These are phyloP conservation scores for Athalia rosae DNA, from an alignment of 2,888 invertebrate genomes.

Conservation along the genomic window DNA sequence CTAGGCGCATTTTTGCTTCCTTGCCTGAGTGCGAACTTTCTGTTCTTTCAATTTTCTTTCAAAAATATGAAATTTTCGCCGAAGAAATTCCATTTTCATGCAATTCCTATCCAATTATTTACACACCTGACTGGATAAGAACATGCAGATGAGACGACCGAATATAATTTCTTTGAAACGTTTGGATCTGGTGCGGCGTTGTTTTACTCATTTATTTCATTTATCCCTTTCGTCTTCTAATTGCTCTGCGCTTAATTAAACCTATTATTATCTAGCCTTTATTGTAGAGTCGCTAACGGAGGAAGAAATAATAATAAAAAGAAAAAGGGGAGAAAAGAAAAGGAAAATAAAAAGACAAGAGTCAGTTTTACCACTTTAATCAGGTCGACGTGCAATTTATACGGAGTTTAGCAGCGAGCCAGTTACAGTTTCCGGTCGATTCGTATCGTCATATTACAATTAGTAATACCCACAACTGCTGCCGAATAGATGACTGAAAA, in stretches of 20 bases:
- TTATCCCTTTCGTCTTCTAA: constrained; percentile 10
- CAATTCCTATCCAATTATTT: not conserved
- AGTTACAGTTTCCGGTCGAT: not conserved
- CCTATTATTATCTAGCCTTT: not conserved
- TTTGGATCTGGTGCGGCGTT: not conserved
- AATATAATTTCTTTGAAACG: constrained; percentile 10
- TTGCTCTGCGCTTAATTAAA: constrained; percentile 32
- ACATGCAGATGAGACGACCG: not conserved
- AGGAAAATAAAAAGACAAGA: too few species aligned
- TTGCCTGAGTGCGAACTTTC: too few species aligned
- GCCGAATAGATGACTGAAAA: constrained; percentile 2
- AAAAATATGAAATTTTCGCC: not conserved
- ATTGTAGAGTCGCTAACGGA: too few species aligned
- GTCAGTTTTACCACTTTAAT: too few species aligned
- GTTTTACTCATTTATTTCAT: not conserved
- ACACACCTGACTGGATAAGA: too few species aligned
- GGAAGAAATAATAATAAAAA: too few species aligned
- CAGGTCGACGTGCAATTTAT: too few species aligned
- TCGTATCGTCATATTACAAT: not conserved
- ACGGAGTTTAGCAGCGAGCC: too few species aligned
- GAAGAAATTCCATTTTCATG: not conserved
- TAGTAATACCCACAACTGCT: not conserved
- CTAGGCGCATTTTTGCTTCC: not conserved
- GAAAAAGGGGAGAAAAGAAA: too few species aligned
- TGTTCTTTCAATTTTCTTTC: not conserved